These are phyloP conservation scores for Clavelina lepadiformis DNA, from an alignment of 23 tunicate species.

Conservation along the genomic window DNA sequence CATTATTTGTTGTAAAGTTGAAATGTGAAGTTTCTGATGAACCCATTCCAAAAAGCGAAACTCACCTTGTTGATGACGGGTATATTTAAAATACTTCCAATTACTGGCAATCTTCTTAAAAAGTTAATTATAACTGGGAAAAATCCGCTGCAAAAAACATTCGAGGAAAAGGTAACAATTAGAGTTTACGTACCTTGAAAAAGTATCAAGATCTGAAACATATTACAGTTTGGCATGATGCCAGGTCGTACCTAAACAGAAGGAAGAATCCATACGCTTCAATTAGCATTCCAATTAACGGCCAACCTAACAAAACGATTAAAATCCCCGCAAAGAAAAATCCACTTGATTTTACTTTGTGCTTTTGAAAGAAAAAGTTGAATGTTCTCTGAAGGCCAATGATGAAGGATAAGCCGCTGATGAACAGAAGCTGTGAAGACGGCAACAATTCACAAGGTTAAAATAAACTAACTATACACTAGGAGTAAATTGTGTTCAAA, in stretches of 20 bases:
- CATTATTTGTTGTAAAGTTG: background rate
- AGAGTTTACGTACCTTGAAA: background rate
- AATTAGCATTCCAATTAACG: conserved; percentile 92
- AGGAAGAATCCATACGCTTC: conserved; percentile 97
- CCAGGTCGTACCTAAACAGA: conserved; percentile 93
- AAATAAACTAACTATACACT: too few relatives aligned
- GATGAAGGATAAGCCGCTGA: conserved; percentile 85
- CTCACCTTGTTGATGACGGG: conserved; percentile 76
- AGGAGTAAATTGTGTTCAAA: too few relatives aligned
- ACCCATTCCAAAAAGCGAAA: background rate
- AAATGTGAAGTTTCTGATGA: background rate
- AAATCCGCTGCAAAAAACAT: conserved; percentile 74
- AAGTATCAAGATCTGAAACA: background rate
- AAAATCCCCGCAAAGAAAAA: conserved; percentile 91
- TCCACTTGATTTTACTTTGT: conserved; percentile 85
- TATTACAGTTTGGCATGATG: too few relatives aligned
- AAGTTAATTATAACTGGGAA: conserved; percentile 88
- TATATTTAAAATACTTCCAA: conserved; percentile 66
- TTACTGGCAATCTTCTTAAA: conserved; percentile 68
- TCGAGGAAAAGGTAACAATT: background rate
- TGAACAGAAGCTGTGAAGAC: conserved; percentile 64
- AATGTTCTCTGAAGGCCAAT: conserved; percentile 94
- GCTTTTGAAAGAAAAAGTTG: conserved; percentile 88
- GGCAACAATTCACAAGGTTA: too few relatives aligned
- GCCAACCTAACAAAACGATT: conserved; percentile 90